Conservation (phyloP, 1,140 invertebrate species). For the Drosophila rhopaloa region DNA sequence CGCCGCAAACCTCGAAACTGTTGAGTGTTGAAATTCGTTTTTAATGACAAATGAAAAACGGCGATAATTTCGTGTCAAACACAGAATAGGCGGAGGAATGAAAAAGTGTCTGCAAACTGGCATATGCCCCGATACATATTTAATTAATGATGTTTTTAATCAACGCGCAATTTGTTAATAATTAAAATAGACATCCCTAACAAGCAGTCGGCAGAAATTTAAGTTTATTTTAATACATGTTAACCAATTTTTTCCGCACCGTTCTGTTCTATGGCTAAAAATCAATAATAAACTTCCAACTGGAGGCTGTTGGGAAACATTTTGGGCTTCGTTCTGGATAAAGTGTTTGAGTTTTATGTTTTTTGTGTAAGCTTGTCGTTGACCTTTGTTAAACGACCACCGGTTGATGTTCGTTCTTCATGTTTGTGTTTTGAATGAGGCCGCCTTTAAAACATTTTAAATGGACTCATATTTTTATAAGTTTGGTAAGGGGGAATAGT, state of each 20-base stretch:
- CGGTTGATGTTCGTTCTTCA: constrained; percentile 1
- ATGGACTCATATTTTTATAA: constrained; percentile 2
- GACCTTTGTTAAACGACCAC: constrained; percentile 44
- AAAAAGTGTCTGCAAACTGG: constrained; percentile 2
- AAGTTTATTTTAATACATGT: constrained; percentile 44
- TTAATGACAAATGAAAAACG: constrained; percentile 59
- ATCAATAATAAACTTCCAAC: constrained; percentile 50
- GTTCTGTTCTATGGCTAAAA: constrained; percentile 10
- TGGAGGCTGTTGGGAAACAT: constrained; percentile 17
- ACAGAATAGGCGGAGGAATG: not conserved
- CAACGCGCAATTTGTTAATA: constrained; percentile 58
- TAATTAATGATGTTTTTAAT: constrained; percentile 72
- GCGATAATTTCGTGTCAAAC: constrained; percentile 45
- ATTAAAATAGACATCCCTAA: constrained; percentile 52
- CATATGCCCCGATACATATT: constrained; percentile 42
- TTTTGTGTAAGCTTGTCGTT: constrained; percentile 26
- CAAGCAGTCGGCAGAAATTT: constrained; percentile 25
- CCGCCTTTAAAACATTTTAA: constrained; percentile 4
- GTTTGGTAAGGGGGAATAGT: too few relatives aligned
- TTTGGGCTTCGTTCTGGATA: constrained; percentile 16
- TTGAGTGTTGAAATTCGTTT: constrained; percentile 54
- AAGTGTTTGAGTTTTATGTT: constrained; percentile 35
- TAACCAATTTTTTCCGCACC: constrained; percentile 14
- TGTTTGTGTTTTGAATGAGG: constrained; percentile 8
- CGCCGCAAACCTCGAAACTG: constrained; percentile 9